Base-by-base conservation (phyloP, 2,888 invertebrate species). In the Carterocephalus palaemon region DNA sequence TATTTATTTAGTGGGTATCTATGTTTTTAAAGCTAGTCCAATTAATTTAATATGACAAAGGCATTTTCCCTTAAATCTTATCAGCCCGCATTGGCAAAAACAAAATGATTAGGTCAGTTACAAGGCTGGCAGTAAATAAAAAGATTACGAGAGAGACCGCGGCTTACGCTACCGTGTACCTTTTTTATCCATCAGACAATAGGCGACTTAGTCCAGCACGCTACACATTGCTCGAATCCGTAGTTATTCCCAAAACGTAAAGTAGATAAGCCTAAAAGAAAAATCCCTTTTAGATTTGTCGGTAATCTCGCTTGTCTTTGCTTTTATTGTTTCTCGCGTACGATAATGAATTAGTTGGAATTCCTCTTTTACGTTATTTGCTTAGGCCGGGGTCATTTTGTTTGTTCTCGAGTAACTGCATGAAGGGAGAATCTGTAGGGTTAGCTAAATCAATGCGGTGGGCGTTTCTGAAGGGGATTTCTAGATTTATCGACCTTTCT, bases 171-270 rank as follows among this genome's bases (percentile, higher is more conserved):
- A 57, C 52, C 52, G 57, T 59, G 62, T 75, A 73, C 74, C 71
- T 74, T 75, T 73, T 75, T 79, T 76, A 77, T 78, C 75, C 77
- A 62, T 71, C 73, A 75, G 70, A 80, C 77, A 82, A 79, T 71
- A 67, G 70, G 49, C 65, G 74, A 70, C 73, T 80, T 78, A 77
- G 71, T 70, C 70, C 62, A 62, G 67, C 55, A 60, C 61, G 70
- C 65, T 71, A 68, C 67, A 77, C 72, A 72, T 72, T 74, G 76
- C 74, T 67, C 64, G 62, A 68, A 60, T 58, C 60, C 57, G 75
- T 72, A 76, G 75, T 75, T 79, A 76, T 76, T 73, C 72, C 78
- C 66, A 68, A 75, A 78, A 72, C 71, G 71, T 64, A 77, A 79
- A 79, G 74, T 64, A 76, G 75, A 75, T 80, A 81, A 79, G 77